These are phyloP conservation scores for Otolemur crassicaudatus DNA, from an alignment of 2,797 vertebrate genomes.

Conservation along the genomic window DNA sequence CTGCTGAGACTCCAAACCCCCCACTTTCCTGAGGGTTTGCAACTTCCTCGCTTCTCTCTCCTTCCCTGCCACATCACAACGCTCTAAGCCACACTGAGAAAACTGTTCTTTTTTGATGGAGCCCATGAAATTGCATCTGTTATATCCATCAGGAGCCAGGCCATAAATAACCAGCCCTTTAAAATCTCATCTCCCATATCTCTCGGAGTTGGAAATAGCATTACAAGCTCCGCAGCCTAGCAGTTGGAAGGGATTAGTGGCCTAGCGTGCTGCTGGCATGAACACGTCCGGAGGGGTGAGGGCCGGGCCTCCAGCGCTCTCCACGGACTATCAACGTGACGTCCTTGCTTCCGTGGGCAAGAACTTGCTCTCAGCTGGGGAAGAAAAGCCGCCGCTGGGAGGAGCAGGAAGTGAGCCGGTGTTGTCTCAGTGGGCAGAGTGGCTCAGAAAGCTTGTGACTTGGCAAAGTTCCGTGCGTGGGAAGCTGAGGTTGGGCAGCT, in stretches of 20 bases:
- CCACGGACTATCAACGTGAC: background rate
- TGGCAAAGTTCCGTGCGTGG: background rate
- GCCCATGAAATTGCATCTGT: constrained; percentile 77
- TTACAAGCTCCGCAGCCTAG: background rate
- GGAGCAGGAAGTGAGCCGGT: background rate
- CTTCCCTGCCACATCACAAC: background rate
- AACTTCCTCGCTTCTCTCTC: background rate
- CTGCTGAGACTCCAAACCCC: background rate
- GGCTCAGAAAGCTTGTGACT: background rate
- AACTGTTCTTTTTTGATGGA: constrained; percentile 62
- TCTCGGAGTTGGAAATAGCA: constrained; percentile 67
- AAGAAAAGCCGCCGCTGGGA: background rate
- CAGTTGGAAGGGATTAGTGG: constrained; percentile 61
- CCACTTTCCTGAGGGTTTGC: background rate
- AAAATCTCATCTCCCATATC: constrained; percentile 76
- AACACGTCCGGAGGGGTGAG: background rate
- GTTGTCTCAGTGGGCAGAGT: background rate
- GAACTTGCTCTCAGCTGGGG: constrained; percentile 38
- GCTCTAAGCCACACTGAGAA: constrained; percentile 57
- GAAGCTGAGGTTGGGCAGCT: constrained; percentile 37
- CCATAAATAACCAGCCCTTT: constrained; percentile 81
- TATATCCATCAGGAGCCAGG: constrained; percentile 76
- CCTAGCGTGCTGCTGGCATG: constrained; percentile 28
- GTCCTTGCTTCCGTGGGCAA: background rate
- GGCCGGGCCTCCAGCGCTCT: background rate